phyloP scores from a whole-genome alignment of 2,113 vertebrate species.

The Eolophus roseicapilla region DNA sequence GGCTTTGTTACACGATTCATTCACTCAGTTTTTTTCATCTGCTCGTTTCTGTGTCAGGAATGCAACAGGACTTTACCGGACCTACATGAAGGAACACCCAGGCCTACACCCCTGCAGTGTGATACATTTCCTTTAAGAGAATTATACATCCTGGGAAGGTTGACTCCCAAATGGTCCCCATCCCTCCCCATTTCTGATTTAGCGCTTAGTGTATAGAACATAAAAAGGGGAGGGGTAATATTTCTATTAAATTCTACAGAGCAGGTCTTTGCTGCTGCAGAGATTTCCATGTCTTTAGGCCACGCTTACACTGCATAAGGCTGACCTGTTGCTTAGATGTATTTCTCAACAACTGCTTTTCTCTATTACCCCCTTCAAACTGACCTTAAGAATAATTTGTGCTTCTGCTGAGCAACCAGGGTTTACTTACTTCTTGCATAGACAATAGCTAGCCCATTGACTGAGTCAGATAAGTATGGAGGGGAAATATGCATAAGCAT shows the following conservation, averaged over 20 bases:
- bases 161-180: neutral
- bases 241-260: neutral
- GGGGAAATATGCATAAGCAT: rapidly evolving
- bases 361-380: neutral
- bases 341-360: neutral
- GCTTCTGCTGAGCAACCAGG: neutral
- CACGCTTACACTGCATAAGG: neutral
- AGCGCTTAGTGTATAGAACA: neutral
- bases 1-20: neutral
- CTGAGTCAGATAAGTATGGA: neutral
- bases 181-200: neutral
- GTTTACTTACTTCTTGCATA: neutral
- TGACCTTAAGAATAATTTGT: neutral
- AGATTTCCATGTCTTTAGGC: neutral
- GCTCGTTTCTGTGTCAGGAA: rapidly evolving
- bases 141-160: neutral
- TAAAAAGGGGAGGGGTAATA: rapidly evolving
- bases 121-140: neutral
- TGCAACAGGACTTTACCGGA: neutral
- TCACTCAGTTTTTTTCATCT: neutral
- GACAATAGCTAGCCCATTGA: no score
- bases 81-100: rapidly evolving
- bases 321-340: neutral
- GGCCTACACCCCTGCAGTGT: neutral
- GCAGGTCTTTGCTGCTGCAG: neutral